A percentile compares a stretch with the other conserved stretches of the same genome.
phyloP scores from a whole-genome alignment of 2,113 vertebrate species.

The Silurus asotus region DNA sequence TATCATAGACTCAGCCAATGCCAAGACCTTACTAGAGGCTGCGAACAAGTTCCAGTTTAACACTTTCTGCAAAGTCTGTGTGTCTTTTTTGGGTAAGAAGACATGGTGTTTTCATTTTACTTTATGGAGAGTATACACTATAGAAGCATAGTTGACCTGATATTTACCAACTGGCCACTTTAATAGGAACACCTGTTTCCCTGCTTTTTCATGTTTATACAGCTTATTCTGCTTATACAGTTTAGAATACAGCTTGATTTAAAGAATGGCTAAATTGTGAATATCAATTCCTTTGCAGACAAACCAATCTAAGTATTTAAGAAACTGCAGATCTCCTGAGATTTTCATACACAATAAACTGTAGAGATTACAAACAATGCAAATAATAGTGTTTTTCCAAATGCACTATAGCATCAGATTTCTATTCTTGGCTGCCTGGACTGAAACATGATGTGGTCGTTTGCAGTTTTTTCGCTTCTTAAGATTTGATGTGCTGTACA shows the following conservation, averaged over 20 bases:
- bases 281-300: not conserved
- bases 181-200: not conserved
- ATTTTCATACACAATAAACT: not conserved
- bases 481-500: not conserved
- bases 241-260: not conserved
- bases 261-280: not conserved
- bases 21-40: slow-evolving; percentile 94
- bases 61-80: slow-evolving; percentile 98
- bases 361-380: too few relatives aligned
- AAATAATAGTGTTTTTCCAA: not conserved
- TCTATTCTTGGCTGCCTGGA: not conserved
- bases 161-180: not conserved
- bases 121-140: not conserved
- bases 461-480: not conserved
- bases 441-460: not conserved
- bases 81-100: slow-evolving; percentile 92
- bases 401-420: not conserved
- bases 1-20: slow-evolving; percentile 95
- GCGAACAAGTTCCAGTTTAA: slow-evolving; percentile 99
- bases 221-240: too few relatives aligned
- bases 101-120: not conserved
- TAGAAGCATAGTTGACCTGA: not conserved
- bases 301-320: not conserved
- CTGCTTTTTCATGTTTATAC: not conserved
- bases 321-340: not conserved